Evolutionary conservation across 1,140 invertebrate genomes (phyloP), one percentile per base, ranked within the genome.

Genomic region (Drosophila elegans): DNA sequence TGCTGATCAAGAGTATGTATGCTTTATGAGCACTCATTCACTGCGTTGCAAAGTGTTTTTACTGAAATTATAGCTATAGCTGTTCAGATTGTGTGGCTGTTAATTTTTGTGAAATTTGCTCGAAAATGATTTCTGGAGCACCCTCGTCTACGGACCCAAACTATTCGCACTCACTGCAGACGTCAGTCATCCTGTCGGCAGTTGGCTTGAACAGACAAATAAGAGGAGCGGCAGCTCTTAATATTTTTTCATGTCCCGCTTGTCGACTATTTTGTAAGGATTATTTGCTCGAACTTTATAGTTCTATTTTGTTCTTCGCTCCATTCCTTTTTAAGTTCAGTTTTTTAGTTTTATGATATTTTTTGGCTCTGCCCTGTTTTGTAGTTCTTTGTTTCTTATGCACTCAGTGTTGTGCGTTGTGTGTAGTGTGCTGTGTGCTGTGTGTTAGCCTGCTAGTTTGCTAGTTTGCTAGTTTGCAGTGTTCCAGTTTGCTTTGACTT

Each of bases 201-300:
- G 38, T 60, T 45, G 53, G 45, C 13, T 52, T 3, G 13, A n/a
- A 41, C 36, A 57, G 12, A 32, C 10, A 36, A 39, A 32, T 7
- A 49, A 27, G 32, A 34, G 16, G 64, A 38, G 29, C 9, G 27
- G 11, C 38, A 45, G 45, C 57, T 41, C 34, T 13, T 21, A 21
- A 61, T 42, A 42, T 62, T 62, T 66, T 27, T 39, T 54, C 54
- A 57, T 76, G 72, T 46, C 56, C 59, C 45, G 69, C 45, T 57
- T 51, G 32, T 45, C 32, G 59, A 36, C 64, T 80, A 49, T 71
- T 71, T 79, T 80, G 64, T 46, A 21, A 39, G 55, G 46, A 75
- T 76, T 83, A 59, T 83, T 82, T 82, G 75, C 74, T 21, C 12
- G 62, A 55, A 56, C 80, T 74, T 74, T 75, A 78, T 74, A 74